Conservation (phyloP, 2,888 invertebrate species). For the Andrena marginata region DNA sequence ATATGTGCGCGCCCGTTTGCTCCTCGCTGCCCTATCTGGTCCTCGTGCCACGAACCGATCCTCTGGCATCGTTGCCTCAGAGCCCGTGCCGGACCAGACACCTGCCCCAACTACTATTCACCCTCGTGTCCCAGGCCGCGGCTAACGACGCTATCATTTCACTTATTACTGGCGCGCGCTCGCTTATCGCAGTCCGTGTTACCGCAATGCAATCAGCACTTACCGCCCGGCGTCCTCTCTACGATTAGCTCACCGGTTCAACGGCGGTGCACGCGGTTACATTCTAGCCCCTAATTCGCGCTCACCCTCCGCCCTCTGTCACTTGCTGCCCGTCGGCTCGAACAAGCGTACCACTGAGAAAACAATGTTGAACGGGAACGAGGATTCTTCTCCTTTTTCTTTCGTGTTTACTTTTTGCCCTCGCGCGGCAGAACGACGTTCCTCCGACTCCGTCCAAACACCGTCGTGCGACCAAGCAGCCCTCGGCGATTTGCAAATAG, state of each 20-base stretch:
- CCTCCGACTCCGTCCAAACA: neutral
- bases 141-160: slow-evolving; percentile 39
- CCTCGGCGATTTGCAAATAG: neutral
- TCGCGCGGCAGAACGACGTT: neutral
- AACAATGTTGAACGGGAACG: neutral
- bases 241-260: slow-evolving; percentile 44
- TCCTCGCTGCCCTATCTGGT: slow-evolving; percentile 25
- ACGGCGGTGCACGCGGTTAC: slow-evolving; percentile 65
- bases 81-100: slow-evolving; percentile 38
- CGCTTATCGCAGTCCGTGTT: slow-evolving; percentile 40
- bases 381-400: neutral
- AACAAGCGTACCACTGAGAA: neutral
- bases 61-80: slow-evolving; percentile 53
- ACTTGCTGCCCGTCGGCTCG: neutral
- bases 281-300: slow-evolving; percentile 37
- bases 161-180: slow-evolving; percentile 44
- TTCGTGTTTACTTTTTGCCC: slow-evolving; percentile 5
- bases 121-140: slow-evolving; percentile 22
- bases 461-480: neutral
- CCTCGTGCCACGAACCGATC: slow-evolving; percentile 24
- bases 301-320: neutral
- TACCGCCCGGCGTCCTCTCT: slow-evolving; percentile 55
- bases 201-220: slow-evolving; percentile 49
- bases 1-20: slow-evolving; percentile 17
- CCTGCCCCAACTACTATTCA: slow-evolving; percentile 39